Percentiles rank a stretch among this genome's conserved stretches.
phyloP scores from a whole-genome alignment of 2,113 vertebrate genomes.

The Hemichromis elongatus region DNA sequence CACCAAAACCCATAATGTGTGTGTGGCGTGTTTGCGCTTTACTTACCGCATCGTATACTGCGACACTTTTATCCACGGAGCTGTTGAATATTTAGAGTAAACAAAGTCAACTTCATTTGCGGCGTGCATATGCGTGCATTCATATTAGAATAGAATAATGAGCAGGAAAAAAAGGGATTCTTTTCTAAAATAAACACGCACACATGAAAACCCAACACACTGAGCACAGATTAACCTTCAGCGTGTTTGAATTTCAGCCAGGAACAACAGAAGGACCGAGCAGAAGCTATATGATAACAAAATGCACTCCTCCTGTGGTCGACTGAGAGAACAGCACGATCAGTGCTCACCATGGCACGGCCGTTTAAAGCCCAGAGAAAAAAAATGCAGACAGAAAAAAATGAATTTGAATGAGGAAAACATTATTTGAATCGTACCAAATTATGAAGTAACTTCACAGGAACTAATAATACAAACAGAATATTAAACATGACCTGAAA shows the following conservation, averaged over 20 bases:
- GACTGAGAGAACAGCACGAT: not conserved
- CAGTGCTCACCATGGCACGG: conserved; percentile 23
- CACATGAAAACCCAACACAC: not conserved
- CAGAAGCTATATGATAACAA: not conserved
- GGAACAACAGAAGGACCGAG: not conserved
- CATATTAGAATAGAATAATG: not conserved
- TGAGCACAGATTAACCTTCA: conserved; percentile 12
- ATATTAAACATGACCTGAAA: not conserved
- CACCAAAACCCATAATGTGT: not conserved
- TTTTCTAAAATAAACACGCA: not conserved
- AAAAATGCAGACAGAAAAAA: not conserved
- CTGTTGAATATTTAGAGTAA: conserved; percentile 65
- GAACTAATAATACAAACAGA: not conserved
- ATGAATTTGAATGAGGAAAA: not conserved
- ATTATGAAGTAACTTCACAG: not conserved
- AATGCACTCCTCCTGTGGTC: conserved; percentile 50
- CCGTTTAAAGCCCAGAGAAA: not conserved
- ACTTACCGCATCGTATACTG: conserved; percentile 82
- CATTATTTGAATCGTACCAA: not conserved
- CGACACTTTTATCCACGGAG: conserved; percentile 85
- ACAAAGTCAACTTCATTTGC: not conserved
- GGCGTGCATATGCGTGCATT: not conserved
- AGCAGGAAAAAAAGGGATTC: not conserved
- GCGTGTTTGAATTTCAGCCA: not conserved
- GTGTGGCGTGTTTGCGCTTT: not conserved